Evolutionary conservation across 2,113 vertebrate species (phyloP).

Genomic region (Candoia aspera): DNA sequence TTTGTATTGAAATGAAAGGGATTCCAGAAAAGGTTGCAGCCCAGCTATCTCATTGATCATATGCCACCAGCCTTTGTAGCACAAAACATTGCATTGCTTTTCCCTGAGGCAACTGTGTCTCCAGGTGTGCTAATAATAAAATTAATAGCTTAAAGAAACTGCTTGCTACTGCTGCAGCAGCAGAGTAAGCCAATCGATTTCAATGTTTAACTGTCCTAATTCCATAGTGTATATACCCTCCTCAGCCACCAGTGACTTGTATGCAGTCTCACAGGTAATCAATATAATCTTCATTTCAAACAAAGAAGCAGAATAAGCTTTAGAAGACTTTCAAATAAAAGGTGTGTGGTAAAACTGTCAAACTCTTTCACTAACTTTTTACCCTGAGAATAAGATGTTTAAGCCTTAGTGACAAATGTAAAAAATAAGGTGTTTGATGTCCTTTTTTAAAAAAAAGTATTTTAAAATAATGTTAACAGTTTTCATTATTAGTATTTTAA

Average conservation of each 20-base stretch:
- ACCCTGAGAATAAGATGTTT: conserved; percentile 22
- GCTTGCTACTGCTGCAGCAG: conserved; percentile 76
- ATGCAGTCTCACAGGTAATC: conserved; percentile 72
- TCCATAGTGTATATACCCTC: conserved; percentile 70
- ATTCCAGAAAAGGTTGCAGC: conserved; percentile 33
- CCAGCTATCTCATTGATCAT: conserved; percentile 75
- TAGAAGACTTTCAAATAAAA: conserved; percentile 76
- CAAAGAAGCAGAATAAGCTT: conserved; percentile 72
- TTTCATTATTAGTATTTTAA: background rate
- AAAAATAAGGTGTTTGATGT: background rate
- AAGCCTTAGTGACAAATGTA: conserved; percentile 33
- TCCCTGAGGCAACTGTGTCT: conserved; percentile 77
- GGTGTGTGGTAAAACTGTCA: conserved; percentile 68
- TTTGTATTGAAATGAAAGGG: conserved; percentile 32
- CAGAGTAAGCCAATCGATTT: conserved; percentile 75
- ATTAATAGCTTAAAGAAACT: conserved; percentile 86
- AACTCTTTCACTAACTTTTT: conserved; percentile 59
- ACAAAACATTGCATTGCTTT: conserved; percentile 80
- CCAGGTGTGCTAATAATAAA: conserved; percentile 87
- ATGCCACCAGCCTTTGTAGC: conserved; percentile 69
- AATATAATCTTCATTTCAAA: conserved; percentile 79
- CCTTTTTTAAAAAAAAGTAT: background rate
- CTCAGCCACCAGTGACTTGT: conserved; percentile 69
- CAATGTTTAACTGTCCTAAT: conserved; percentile 82
- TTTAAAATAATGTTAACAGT: background rate